phyloP scores from a whole-genome alignment of 2,113 vertebrate species.

The Hippocampus comes region DNA sequence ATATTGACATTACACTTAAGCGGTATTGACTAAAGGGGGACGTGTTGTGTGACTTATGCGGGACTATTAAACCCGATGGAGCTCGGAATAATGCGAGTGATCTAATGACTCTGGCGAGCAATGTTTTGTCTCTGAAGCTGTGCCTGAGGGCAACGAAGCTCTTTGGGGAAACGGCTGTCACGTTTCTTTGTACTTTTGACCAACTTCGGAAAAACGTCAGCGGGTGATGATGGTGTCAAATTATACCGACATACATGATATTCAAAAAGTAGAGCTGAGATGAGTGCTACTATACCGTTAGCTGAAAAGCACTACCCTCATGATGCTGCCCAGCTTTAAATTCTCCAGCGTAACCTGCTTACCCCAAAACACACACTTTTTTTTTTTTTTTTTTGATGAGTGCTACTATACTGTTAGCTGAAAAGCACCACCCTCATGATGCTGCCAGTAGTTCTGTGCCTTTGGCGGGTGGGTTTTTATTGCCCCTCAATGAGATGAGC shows the following conservation, averaged over 20 bases:
- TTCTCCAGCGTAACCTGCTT: constrained; percentile 19
- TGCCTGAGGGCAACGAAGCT: background rate
- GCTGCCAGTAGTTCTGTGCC: constrained; percentile 28
- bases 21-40: constrained; percentile 8
- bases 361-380: constrained; percentile 19
- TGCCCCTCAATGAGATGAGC: constrained; percentile 31
- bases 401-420: background rate
- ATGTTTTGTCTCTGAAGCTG: constrained; percentile 6
- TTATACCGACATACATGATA: background rate
- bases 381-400: background rate
- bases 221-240: background rate
- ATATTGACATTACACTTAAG: constrained; percentile 12
- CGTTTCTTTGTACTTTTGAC: background rate
- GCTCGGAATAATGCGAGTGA: constrained; percentile 35
- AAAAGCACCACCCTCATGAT: constrained; percentile 7
- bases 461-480: constrained; percentile 41
- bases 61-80: constrained; percentile 36
- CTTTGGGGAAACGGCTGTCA: constrained; percentile 2
- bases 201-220: background rate
- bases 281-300: background rate
- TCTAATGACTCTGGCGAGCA: constrained; percentile 23
- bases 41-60: constrained; percentile 21
- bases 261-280: background rate
- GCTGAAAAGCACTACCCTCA: constrained; percentile 6
- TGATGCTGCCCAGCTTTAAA: constrained; percentile 17